phyloP scores from a whole-genome alignment of 2,888 invertebrate species.

The Ferrisia virgata region DNA sequence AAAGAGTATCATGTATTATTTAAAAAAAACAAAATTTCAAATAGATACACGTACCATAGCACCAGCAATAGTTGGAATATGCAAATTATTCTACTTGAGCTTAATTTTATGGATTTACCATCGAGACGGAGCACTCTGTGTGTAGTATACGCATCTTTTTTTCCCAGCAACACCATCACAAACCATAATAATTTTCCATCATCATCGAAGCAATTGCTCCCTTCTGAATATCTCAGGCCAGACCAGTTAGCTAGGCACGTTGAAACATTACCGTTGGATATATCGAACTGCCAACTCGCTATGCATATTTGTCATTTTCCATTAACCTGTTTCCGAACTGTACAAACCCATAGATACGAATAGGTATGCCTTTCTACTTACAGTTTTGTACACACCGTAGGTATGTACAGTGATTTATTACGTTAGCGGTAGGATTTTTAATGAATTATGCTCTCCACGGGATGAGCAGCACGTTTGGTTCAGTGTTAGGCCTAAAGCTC shows the following conservation, averaged over 20 bases:
- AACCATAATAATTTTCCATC: constrained; percentile 12
- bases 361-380: background rate
- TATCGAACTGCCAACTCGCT: background rate
- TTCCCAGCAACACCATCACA: background rate
- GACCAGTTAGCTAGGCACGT: too few species aligned
- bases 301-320: background rate
- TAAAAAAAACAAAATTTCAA: too few species aligned
- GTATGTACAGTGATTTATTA: background rate
- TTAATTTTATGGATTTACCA: too few species aligned
- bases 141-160: too few species aligned
- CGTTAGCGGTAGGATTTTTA: background rate
- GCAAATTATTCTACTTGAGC: too few species aligned
- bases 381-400: background rate
- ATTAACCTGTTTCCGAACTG: background rate
- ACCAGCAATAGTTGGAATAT: too few species aligned
- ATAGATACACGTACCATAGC: too few species aligned
- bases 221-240: background rate
- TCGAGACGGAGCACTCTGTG: too few species aligned
- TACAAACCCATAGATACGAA: background rate
- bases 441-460: background rate
- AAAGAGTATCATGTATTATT: too few species aligned
- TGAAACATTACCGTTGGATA: background rate
- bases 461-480: background rate
- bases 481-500: background rate
- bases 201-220: background rate